Base-by-base conservation (phyloP, 2,797 vertebrate genomes). In the Eremophila alpestris region DNA sequence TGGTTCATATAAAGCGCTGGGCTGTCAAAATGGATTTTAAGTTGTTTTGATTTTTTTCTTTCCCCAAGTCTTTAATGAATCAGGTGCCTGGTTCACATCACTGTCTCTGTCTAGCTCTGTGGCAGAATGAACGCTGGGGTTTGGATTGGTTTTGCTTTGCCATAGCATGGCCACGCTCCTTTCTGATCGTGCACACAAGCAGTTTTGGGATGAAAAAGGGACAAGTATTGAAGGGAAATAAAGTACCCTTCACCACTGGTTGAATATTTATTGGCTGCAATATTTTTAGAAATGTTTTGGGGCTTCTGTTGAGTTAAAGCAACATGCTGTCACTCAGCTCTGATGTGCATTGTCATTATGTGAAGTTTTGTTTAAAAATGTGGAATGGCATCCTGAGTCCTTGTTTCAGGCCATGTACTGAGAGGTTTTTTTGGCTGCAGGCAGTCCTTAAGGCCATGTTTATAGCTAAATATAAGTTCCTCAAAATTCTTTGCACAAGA, bases 391-490 rank as follows among this genome's bases (percentile, higher is more conserved):
- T 83, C 60, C 83, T 11, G 16, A 75, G 62, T 84, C 92, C 91
- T 87, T 73, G 34, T 60, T 89, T 82, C 55, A 71, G 71, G 36
- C 88, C 60, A 34, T 1, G 4, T 48, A 18, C 36, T 83, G 71
- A 40, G 69, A 54, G 43, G 74, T 12, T 17, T 17, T 56, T 16
- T 60, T 80, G 93, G 86, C 79, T 82, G 84, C 83, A 78, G 80
- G 67, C 89, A 77, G 63, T 70, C 94, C 52, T 89, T 32, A 32
- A 90, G 86, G 78, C 93, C 18, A 0, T 97, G 95, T 97, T 97
- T 97, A 95, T n/a, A 13, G 71, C 78, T 95, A 95, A 92, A 92
- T 95, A 32, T 32, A 95, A 93, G 90, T 91, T 93, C 58, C 59
- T 83, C 38, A 85, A 83, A 92, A 90, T 83, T 94, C 54, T 97